Conservation (phyloP, 53 echinoderm and acorn worm species). For the Antedon mediterranea region DNA sequence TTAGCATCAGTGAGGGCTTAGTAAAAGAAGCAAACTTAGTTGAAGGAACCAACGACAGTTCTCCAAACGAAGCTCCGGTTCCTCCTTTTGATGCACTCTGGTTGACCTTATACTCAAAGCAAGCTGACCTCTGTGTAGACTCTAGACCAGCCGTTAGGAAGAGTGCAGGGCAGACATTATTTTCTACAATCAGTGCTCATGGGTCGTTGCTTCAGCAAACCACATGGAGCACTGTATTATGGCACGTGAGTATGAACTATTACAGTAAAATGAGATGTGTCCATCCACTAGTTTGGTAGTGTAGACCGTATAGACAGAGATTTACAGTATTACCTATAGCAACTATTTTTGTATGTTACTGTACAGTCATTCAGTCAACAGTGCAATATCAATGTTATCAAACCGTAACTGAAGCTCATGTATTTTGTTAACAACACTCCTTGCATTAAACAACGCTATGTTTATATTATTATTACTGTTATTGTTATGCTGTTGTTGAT, state of each 20-base stretch:
- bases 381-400: background rate
- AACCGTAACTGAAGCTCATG: background rate
- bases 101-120: constrained; percentile 80
- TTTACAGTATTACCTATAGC: too few species aligned
- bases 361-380: background rate
- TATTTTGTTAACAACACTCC: background rate
- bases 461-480: background rate
- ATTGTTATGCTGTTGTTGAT: too few species aligned
- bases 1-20: constrained; percentile 54
- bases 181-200: constrained; percentile 96
- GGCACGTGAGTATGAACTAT: constrained; percentile 89
- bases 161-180: constrained; percentile 90
- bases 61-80: constrained; percentile 48
- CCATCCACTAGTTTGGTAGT: too few species aligned
- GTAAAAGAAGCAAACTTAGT: constrained; percentile 48
- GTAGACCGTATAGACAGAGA: too few species aligned
- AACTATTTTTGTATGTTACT: too few species aligned
- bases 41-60: constrained; percentile 23
- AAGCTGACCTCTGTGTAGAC: constrained; percentile 94
- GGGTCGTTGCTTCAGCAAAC: constrained; percentile 75
- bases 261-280: too few species aligned
- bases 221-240: constrained; percentile 91
- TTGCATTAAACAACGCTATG: background rate
- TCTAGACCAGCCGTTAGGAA: constrained; percentile 88
- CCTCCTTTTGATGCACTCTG: constrained; percentile 96